Conservation (phyloP, 2,888 invertebrate species). For the Tillus elongatus region DNA sequence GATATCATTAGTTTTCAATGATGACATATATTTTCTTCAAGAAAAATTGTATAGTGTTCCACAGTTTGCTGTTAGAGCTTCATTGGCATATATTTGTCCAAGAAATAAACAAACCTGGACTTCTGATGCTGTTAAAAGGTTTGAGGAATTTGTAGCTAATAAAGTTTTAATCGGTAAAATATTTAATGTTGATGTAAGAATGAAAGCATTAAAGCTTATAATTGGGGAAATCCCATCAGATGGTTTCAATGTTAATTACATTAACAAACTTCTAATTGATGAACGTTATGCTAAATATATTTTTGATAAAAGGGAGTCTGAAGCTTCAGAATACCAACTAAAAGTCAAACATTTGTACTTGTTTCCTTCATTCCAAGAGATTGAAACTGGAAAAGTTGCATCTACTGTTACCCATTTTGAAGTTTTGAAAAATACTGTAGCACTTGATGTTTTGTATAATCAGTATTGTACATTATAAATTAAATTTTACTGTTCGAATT, state of each 20-base stretch:
- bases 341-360: not conserved
- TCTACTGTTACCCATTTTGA: not conserved
- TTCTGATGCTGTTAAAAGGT: not conserved
- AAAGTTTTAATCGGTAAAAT: constrained; percentile 1
- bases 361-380: not conserved
- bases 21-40: not conserved
- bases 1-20: not conserved
- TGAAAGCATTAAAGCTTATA: not conserved
- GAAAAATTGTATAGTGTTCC: not conserved
- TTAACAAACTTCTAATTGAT: not conserved
- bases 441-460: too few relatives aligned
- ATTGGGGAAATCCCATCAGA: not conserved
- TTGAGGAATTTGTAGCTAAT: not conserved
- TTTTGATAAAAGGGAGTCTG: not conserved
- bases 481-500: too few relatives aligned
- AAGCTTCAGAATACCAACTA: not conserved
- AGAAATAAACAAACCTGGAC: not conserved
- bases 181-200: not conserved
- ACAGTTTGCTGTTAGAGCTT: not conserved
- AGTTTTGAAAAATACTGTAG: not conserved
- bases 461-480: too few relatives aligned
- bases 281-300: not conserved
- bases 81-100: not conserved
- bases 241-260: not conserved
- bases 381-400: not conserved